Evolutionary conservation across 1,140 invertebrate species (phyloP), one percentile per base, ranked within the genome.

Genomic region (Temnothorax nylanderi): DNA sequence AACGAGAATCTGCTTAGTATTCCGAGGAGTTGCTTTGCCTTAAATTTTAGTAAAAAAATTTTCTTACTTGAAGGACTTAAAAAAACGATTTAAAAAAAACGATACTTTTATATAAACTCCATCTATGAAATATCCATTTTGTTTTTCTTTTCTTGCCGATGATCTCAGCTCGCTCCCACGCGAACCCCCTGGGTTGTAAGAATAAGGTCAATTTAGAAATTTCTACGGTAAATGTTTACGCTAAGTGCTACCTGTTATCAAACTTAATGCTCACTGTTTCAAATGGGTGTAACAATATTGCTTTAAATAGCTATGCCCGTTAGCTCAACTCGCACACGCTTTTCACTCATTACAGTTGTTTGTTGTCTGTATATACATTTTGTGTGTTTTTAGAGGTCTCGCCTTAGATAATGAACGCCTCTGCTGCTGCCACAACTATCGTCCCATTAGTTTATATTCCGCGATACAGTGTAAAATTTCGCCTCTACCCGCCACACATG

Each of bases 211-310:
- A 7, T 69, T 69, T 32, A 37, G 32, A 67, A 54, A 67, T 80
- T 44, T 2, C 32, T 44, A 34, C 32, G 32, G 18, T 37, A 64
- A 64, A 77, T 47, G 21, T 49, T 67, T 67, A 67, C 18, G n/a
- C 8, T 21, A 54, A 69, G 64, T 49, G 47, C 13, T 80, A 67
- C n/a, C 47, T 67, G 44, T 51, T 65, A 32, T 10, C 49, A 44
- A 3, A 44, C 47, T 80, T 37, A 41, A 80, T 80, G 62, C 18
- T 47, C 10, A 6, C 37, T 60, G 37, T 18, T 47, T 69, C 65
- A 49, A 69, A 69, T 69, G 21, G 21, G 13, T 26, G 18, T 67
- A 80, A 80, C 47, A 51, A 80, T 69, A 47, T 80, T 80, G 62
- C 34, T 80, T 69, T 54, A 54, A 54, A 44, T 34, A 26, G 37